phyloP scores from a whole-genome alignment of 2,113 vertebrate species.

The Vicugna pacos region DNA sequence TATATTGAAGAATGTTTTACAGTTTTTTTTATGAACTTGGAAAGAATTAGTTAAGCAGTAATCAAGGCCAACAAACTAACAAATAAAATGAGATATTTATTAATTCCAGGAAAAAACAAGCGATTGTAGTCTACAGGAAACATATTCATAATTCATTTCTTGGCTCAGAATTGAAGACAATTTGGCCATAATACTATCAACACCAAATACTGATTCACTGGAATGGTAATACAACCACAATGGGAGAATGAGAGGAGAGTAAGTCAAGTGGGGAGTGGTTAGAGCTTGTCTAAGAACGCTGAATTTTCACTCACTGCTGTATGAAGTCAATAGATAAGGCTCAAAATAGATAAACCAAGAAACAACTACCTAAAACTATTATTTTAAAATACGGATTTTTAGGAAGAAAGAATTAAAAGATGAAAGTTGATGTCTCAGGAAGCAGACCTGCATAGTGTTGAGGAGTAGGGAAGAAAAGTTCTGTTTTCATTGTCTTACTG shows the following conservation, averaged over 20 bases:
- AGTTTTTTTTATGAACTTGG: conserved; percentile 10
- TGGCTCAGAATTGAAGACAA: conserved; percentile 35
- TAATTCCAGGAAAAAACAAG: conserved; percentile 54
- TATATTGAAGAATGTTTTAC: neutral
- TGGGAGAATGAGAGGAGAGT: neutral
- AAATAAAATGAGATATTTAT: conserved; percentile 56
- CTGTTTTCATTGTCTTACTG: neutral
- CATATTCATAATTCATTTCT: neutral
- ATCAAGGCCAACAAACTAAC: neutral
- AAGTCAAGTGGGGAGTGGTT: neutral
- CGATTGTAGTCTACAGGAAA: neutral
- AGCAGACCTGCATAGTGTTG: neutral
- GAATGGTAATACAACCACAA: neutral
- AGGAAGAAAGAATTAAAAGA: conserved; percentile 44
- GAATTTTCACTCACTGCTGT: neutral
- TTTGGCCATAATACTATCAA: conserved; percentile 22
- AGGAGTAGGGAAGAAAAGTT: neutral
- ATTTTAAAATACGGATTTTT: conserved; percentile 8
- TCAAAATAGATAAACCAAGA: neutral
- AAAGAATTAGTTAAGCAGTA: conserved; percentile 35
- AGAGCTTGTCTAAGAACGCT: neutral
- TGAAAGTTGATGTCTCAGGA: conserved; percentile 21
- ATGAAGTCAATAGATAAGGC: neutral
- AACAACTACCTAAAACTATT: neutral
- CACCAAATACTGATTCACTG: neutral